Conservation (phyloP, 2,797 vertebrate genomes). For the Eremophila alpestris region DNA sequence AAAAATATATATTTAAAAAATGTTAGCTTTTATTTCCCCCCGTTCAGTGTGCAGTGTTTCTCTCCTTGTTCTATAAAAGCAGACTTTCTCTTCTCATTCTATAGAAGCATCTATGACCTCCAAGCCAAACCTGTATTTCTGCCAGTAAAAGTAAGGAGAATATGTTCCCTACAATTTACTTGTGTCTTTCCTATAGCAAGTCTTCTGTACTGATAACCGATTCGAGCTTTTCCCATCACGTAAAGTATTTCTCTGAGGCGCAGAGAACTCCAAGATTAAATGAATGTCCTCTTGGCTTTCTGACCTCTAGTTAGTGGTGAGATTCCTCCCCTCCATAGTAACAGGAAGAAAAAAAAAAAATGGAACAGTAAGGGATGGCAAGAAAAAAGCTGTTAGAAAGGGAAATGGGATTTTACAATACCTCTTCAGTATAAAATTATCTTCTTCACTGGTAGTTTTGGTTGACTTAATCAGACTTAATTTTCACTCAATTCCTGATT, state of each 20-base stretch:
- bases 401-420: not conserved
- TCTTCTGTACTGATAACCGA: not conserved
- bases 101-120: not conserved
- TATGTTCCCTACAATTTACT: not conserved
- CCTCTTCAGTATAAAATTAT: not conserved
- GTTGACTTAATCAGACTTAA: not conserved
- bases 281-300: not conserved
- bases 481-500: not conserved
- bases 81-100: not conserved
- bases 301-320: not conserved
- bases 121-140: not conserved
- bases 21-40: not conserved
- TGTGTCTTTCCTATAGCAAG: not conserved
- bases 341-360: not conserved
- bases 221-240: not conserved
- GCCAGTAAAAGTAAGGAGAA: not conserved
- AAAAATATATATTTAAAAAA: not conserved
- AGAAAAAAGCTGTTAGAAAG: not conserved
- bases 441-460: not conserved
- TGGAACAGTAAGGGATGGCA: not conserved
- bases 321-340: not conserved
- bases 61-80: not conserved
- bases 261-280: not conserved
- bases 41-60: not conserved
- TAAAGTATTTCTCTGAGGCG: not conserved